phyloP scores from a whole-genome alignment of 1,140 invertebrate genomes.

The Zaprionus kolodkinae region DNA sequence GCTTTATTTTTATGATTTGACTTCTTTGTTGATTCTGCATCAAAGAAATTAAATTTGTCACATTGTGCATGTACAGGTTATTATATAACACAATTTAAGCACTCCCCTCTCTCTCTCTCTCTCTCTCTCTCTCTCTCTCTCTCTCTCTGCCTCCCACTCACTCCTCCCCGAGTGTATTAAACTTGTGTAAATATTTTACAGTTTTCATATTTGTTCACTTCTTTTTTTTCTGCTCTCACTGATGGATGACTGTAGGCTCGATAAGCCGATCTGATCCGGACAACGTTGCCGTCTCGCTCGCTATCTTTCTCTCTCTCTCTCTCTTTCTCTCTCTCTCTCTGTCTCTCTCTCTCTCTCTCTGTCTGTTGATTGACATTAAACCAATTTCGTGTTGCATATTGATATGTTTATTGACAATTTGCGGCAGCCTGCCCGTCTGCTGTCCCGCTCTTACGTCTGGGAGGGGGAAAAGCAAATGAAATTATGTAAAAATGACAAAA shows the following conservation, averaged over 20 bases:
- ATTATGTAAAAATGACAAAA: conserved; percentile 56
- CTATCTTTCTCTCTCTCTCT: neutral
- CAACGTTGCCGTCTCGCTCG: neutral
- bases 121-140: too few relatives aligned
- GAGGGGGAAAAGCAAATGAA: conserved; percentile 68
- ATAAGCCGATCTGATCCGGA: conserved; percentile 35
- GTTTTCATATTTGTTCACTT: conserved; percentile 14
- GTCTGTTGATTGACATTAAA: conserved; percentile 71
- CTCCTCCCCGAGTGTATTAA: conserved; percentile 19
- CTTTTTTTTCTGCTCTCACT: conserved; percentile 19
- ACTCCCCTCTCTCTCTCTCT: neutral
- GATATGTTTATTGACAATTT: conserved; percentile 75
- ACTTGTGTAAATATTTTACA: conserved; percentile 50
- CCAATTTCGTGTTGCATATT: conserved; percentile 70
- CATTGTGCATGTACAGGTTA: conserved; percentile 19
- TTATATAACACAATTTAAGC: conserved; percentile 35
- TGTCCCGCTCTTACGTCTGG: neutral
- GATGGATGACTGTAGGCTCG: conserved; percentile 47
- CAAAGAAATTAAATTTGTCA: conserved; percentile 21
- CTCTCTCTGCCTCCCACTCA: neutral
- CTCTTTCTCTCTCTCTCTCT: neutral
- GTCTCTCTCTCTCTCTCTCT: too few relatives aligned
- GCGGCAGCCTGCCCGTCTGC: conserved; percentile 25
- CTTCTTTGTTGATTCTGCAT: too few relatives aligned
- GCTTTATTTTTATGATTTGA: too few relatives aligned